Percentiles rank a stretch among this genome's conserved stretches.
phyloP scores from a whole-genome alignment of 1,140 invertebrate genomes.

The Dendrolimus kikuchii region DNA sequence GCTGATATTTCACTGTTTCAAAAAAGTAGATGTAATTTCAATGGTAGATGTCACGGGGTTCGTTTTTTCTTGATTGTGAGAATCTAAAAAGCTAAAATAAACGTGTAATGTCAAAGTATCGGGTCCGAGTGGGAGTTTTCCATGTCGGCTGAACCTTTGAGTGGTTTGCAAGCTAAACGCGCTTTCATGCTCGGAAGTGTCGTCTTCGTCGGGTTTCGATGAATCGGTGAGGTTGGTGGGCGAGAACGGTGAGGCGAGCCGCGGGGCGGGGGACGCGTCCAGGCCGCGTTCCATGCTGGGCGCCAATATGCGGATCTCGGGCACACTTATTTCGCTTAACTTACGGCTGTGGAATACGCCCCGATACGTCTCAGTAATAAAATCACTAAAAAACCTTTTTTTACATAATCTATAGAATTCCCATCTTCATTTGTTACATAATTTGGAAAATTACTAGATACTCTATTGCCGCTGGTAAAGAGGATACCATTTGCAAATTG shows the following conservation, averaged over 20 bases:
- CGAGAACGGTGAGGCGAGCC: constrained; percentile 31
- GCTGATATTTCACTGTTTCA: too few species aligned
- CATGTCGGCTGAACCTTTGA: constrained; percentile 44
- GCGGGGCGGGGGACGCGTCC: constrained; percentile 60
- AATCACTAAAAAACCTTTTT: too few species aligned
- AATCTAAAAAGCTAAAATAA: too few species aligned
- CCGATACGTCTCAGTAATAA: neutral
- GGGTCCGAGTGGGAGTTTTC: constrained; percentile 7
- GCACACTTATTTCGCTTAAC: constrained; percentile 79
- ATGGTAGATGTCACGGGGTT: too few species aligned
- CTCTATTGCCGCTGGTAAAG: too few species aligned
- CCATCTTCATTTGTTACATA: too few species aligned
- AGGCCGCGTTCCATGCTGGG: constrained; percentile 83
- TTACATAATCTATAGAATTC: too few species aligned
- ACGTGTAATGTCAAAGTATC: too few species aligned
- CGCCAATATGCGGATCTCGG: constrained; percentile 84
- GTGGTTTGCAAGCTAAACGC: constrained; percentile 61
- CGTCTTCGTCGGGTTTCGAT: constrained; percentile 39
- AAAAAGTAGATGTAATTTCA: too few species aligned
- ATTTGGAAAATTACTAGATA: too few species aligned
- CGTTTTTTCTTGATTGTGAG: too few species aligned
- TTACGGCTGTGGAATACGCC: constrained; percentile 74
- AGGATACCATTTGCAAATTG: too few species aligned
- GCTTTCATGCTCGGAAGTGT: constrained; percentile 65
- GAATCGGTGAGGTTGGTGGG: constrained; percentile 23